Base-by-base conservation (phyloP, 2,888 invertebrate genomes). In the Chymomyza procnemis region DNA sequence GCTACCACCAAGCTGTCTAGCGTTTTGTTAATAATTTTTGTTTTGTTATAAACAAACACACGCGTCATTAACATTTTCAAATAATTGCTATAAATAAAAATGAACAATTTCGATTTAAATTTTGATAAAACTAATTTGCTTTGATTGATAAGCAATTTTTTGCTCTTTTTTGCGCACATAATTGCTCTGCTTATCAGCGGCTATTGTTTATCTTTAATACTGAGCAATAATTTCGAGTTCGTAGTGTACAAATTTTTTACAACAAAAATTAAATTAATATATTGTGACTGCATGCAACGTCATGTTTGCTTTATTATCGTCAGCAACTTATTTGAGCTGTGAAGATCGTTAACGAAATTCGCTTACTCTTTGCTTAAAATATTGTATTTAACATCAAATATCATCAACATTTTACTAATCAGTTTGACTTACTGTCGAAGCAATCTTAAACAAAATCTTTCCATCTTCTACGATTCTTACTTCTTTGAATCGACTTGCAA, bases 61-160 rank as follows among this genome's bases (percentile, higher is more conserved):
- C 26, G 6, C 26, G 26, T 26, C 26, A 26, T 26, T 26, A 26
- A 26, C 26, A 6, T 26, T 26, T 26, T 6, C 26, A 12, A 5
- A 12, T 3, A 41, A 41, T 41, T 41, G 34, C 12, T 41, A 41
- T 41, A 41, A 41, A 41, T 41, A 41, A 12, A 9, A 5, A 70
- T 80, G 85, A 81, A 68, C 72, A 64, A 79, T 70, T 66, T 30
- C 48, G 65, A 72, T 76, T 67, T 64, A 52, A 30, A 65, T 30
- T 54, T 34, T 66, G 56, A 76, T 63, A 34, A 22, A 50, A 64
- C 54, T 64, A 61, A 69, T 54, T 48, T 67, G 58, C 64, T 75
- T 58, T 61, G 59, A 69, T 66, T 79, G 79, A 84, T 84, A 80
- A 75, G 67, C 66, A 21, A 19, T 50, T 14, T 55, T 60, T 60